These are phyloP conservation scores for Porites evermanni DNA, from an alignment of 92 coral and sea anemone genomes.

Conservation along the genomic window DNA sequence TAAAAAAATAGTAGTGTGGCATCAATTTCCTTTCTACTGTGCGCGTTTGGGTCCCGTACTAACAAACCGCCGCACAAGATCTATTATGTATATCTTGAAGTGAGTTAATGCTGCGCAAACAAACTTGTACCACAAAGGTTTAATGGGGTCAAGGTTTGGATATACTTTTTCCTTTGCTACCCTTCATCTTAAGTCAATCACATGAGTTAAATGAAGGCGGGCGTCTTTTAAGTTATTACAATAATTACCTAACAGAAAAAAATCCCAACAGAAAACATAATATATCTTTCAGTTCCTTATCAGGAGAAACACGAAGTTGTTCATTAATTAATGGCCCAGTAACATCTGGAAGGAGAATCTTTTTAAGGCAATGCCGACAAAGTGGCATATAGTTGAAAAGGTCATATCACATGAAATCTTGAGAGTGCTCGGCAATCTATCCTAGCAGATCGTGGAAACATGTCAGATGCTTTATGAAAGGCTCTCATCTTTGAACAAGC, in stretches of 20 bases:
- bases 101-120: neutral
- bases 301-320: slow-evolving; percentile 6
- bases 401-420: slow-evolving; percentile 37
- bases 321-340: neutral
- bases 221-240: neutral
- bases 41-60: neutral
- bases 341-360: slow-evolving; percentile 27
- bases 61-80: slow-evolving; percentile 13
- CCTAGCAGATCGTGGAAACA: neutral
- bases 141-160: slow-evolving; percentile 26
- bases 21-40: neutral
- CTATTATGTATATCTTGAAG: slow-evolving; percentile 7
- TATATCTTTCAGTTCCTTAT: neutral
- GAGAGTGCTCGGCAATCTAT: neutral
- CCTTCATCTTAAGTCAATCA: slow-evolving; percentile 26
- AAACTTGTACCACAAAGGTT: slow-evolving; percentile 2
- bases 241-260: neutral
- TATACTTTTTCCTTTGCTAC: neutral
- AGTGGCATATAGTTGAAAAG: slow-evolving; percentile 5
- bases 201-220: neutral
- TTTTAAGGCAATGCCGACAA: neutral
- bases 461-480: neutral
- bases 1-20: neutral
- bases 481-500: neutral
- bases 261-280: neutral